Conservation (phyloP, 2,113 vertebrate genomes). For the Cochlearius cochlearius region DNA sequence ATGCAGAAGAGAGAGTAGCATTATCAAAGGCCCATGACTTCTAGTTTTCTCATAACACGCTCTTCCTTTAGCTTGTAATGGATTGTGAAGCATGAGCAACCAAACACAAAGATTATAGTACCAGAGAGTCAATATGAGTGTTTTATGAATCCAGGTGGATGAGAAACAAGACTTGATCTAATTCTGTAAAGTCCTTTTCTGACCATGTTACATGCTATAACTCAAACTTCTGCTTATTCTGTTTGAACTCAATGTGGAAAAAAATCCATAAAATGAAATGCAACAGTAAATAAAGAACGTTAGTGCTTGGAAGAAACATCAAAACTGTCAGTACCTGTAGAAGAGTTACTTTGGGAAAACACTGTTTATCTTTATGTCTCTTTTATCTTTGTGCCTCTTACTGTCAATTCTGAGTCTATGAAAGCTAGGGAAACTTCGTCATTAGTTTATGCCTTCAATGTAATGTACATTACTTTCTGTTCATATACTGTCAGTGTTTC, state of each 20-base stretch:
- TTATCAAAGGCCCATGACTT: neutral
- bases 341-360: neutral
- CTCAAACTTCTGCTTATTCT: constrained; percentile 21
- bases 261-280: constrained; percentile 46
- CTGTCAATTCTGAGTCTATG: neutral
- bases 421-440: neutral
- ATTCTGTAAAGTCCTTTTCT: neutral
- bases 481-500: neutral
- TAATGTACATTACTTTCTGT: neutral
- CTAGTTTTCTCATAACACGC: neutral
- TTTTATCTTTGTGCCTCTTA: neutral
- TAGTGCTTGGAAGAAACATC: neutral
- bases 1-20: neutral
- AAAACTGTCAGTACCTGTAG: neutral
- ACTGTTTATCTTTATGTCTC: neutral
- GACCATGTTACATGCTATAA: neutral
- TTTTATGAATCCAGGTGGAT: constrained; percentile 29
- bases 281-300: neutral
- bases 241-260: neutral
- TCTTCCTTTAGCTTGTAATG: neutral
- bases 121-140: neutral
- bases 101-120: neutral
- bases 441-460: neutral
- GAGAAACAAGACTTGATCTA: constrained; percentile 19
- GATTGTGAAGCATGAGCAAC: neutral